Conservation (phyloP, 2,888 invertebrate species). For the Hipparchia semele region DNA sequence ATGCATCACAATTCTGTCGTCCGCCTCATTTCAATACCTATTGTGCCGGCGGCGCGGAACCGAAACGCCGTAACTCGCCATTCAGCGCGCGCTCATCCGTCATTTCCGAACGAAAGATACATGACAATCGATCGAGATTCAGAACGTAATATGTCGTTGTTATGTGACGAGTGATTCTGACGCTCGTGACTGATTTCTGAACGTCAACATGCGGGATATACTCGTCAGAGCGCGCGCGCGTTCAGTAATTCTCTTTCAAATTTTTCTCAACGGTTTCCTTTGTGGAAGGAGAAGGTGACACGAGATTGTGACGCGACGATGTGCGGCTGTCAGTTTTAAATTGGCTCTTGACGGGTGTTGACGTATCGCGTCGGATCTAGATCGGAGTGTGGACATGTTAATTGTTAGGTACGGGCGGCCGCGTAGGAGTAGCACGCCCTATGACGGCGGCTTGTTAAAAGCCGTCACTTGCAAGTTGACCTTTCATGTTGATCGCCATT, state of each 20-base stretch:
- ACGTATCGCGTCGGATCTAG: constrained; percentile 70
- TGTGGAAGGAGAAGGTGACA: constrained; percentile 60
- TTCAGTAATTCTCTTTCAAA: constrained; percentile 58
- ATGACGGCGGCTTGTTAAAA: constrained; percentile 37
- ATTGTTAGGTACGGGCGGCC: constrained; percentile 59
- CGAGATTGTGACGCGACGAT: constrained; percentile 68
- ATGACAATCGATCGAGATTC: constrained; percentile 70
- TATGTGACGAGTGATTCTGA: constrained; percentile 69
- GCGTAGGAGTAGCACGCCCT: constrained; percentile 53
- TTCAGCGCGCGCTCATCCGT: constrained; percentile 66
- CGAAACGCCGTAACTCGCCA: constrained; percentile 63
- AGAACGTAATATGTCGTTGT: constrained; percentile 64
- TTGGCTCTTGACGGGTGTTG: constrained; percentile 72
- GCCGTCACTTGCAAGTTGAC: constrained; percentile 40
- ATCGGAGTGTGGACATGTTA: constrained; percentile 72
- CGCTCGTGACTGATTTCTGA: constrained; percentile 60
- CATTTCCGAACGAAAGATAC: constrained; percentile 68
- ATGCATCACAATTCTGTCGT: constrained; percentile 57
- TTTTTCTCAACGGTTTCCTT: constrained; percentile 51
- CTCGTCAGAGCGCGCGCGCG: constrained; percentile 38
- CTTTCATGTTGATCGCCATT: constrained; percentile 31
- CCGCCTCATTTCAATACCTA: constrained; percentile 75
- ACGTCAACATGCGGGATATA: constrained; percentile 61
- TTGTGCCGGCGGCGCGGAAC: constrained; percentile 57
- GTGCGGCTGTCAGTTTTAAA: constrained; percentile 71